These are phyloP conservation scores for Datnioides undecimradiatus DNA, from an alignment of 2,113 vertebrate species.

Conservation along the genomic window DNA sequence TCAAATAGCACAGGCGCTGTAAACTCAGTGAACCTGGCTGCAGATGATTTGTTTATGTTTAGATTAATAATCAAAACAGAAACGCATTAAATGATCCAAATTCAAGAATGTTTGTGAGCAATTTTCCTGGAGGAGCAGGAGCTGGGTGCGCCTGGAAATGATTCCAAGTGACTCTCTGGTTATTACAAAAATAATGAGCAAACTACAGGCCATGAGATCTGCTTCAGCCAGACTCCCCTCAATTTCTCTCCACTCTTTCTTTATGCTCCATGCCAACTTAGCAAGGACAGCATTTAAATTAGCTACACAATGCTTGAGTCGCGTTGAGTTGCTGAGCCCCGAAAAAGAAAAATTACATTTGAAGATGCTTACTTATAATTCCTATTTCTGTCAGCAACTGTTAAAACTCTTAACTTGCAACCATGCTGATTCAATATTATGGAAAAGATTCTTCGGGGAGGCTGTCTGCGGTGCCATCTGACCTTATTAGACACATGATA, in stretches of 20 bases:
- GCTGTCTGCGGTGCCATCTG: conserved; percentile 30
- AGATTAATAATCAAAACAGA: conserved; percentile 33
- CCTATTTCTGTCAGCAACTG: conserved; percentile 8
- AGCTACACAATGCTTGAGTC: conserved; percentile 18
- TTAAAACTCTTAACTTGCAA: conserved; percentile 33
- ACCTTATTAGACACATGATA: conserved; percentile 56
- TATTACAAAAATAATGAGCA: conserved; percentile 70
- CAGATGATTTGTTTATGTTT: conserved; percentile 40
- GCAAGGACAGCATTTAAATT: conserved; percentile 57
- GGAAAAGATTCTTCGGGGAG: conserved; percentile 31
- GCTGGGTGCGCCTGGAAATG: conserved; percentile 38
- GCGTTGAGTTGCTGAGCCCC: conserved; percentile 26
- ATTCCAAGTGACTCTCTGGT: conserved; percentile 58
- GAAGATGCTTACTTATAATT: conserved; percentile 34
- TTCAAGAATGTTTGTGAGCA: conserved; percentile 37
- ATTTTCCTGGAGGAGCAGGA: conserved; percentile 34
- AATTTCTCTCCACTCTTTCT: conserved; percentile 21
- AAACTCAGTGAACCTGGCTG: conserved; percentile 37
- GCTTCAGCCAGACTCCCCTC: conserved; percentile 41
- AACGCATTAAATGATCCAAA: conserved; percentile 35
- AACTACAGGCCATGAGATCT: conserved; percentile 54
- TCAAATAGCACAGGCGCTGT: conserved; percentile 20
- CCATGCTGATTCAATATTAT: conserved; percentile 47
- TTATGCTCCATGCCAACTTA: conserved; percentile 19
- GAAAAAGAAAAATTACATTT: conserved; percentile 36